These are phyloP conservation scores for Psettodes erumei DNA, from an alignment of 2,113 vertebrate genomes.

Conservation along the genomic window DNA sequence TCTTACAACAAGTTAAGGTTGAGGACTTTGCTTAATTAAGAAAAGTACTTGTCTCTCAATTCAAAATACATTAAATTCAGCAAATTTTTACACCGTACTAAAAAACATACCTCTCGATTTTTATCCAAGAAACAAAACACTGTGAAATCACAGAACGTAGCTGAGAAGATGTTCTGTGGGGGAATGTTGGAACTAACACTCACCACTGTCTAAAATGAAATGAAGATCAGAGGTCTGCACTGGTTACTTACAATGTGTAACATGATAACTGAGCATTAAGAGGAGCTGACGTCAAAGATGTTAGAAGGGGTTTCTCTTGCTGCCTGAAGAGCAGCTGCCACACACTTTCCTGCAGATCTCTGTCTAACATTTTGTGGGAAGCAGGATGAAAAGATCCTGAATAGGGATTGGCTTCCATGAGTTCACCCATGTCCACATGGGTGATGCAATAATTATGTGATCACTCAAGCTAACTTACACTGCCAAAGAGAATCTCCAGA, in stretches of 20 bases:
- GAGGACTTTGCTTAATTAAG: not conserved
- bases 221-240: not conserved
- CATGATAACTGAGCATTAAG: not conserved
- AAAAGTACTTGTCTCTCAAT: not conserved
- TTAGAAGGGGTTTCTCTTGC: slow-evolving; percentile 1
- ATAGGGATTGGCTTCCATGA: not conserved
- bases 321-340: not conserved
- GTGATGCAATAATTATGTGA: slow-evolving; percentile 12
- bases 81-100: not conserved
- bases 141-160: too few relatives aligned
- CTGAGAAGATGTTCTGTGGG: not conserved
- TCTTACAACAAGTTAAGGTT: not conserved
- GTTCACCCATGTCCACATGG: not conserved
- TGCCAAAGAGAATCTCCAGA: not conserved
- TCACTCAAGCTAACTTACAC: not conserved
- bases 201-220: not conserved
- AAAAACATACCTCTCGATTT: not conserved
- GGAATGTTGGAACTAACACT: not conserved
- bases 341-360: not conserved
- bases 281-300: slow-evolving; percentile 6
- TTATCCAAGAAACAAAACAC: not conserved
- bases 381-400: not conserved
- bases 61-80: not conserved
- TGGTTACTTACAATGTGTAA: slow-evolving; percentile 12
- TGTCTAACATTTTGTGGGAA: slow-evolving; percentile 1